Percentiles rank a stretch among this genome's conserved stretches.
Conservation (phyloP, 1,140 invertebrate species). For the Calliopsis andreniformis region DNA sequence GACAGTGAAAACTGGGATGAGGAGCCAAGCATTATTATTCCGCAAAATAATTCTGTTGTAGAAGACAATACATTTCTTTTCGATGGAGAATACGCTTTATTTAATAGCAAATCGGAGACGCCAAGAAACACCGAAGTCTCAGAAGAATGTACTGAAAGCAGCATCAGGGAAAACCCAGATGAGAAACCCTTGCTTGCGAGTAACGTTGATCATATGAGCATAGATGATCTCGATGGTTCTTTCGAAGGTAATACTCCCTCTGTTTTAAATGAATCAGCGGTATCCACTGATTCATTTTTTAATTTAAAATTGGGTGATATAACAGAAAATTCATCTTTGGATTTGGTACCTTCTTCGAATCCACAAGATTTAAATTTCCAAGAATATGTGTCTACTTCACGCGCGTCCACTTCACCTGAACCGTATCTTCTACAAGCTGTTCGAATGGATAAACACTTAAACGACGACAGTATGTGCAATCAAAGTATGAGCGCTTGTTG, state of each 20-base stretch:
- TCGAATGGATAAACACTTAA: slow-evolving; percentile 17
- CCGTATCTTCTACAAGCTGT: slow-evolving; percentile 16
- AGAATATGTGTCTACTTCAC: slow-evolving; percentile 6
- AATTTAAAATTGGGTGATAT: neutral
- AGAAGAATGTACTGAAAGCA: neutral
- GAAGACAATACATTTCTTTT: slow-evolving; percentile 45
- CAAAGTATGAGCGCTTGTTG: slow-evolving; percentile 22
- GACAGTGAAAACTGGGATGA: slow-evolving; percentile 67
- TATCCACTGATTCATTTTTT: neutral
- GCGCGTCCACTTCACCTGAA: slow-evolving; percentile 50
- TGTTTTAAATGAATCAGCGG: neutral
- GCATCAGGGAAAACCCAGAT: neutral
- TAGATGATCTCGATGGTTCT: neutral
- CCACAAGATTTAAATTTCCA: slow-evolving; percentile 17
- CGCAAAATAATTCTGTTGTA: slow-evolving; percentile 22
- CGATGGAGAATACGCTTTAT: slow-evolving; percentile 27
- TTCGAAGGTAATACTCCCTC: neutral
- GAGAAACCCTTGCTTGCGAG: neutral
- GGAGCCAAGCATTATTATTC: slow-evolving; percentile 48
- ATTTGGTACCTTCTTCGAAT: too few relatives aligned
- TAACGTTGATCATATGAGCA: neutral
- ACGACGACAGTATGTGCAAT: slow-evolving; percentile 24
- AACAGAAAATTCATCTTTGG: neutral
- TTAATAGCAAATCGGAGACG: neutral
- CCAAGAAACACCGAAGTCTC: neutral